phyloP scores from a whole-genome alignment of 2,888 invertebrate species.

The Eledone cirrhosa region DNA sequence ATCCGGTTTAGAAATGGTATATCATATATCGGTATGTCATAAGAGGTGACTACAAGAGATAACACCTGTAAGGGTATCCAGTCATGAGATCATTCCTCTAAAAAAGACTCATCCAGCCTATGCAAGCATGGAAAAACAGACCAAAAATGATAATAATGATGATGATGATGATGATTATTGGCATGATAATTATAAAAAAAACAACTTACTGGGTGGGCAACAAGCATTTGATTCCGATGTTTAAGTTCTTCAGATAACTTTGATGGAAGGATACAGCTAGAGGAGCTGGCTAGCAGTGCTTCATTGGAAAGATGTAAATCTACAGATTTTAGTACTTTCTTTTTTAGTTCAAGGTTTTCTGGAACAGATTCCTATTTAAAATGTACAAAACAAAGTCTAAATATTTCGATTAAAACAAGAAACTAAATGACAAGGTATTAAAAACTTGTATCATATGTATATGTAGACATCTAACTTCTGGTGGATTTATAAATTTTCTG shows the following conservation, averaged over 20 bases:
- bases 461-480: no score
- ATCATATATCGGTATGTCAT: no score
- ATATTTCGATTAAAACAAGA: background rate
- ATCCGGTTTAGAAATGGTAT: no score
- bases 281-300: conserved; percentile 85
- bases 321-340: conserved; percentile 80
- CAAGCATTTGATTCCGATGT: conserved; percentile 71
- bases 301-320: conserved; percentile 73
- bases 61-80: no score
- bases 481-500: no score
- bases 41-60: no score
- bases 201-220: conserved; percentile 79
- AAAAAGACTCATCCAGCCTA: no score
- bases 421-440: background rate
- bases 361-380: conserved; percentile 86
- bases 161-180: no score
- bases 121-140: no score
- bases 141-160: no score
- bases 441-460: background rate
- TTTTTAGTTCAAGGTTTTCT: conserved; percentile 86
- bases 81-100: no score
- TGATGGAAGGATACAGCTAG: conserved; percentile 91
- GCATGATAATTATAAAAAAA: no score
- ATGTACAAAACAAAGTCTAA: background rate
- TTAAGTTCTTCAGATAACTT: conserved; percentile 82